Conservation (phyloP, 2,797 vertebrate species). For the Enteromius afrohamiltoni region DNA sequence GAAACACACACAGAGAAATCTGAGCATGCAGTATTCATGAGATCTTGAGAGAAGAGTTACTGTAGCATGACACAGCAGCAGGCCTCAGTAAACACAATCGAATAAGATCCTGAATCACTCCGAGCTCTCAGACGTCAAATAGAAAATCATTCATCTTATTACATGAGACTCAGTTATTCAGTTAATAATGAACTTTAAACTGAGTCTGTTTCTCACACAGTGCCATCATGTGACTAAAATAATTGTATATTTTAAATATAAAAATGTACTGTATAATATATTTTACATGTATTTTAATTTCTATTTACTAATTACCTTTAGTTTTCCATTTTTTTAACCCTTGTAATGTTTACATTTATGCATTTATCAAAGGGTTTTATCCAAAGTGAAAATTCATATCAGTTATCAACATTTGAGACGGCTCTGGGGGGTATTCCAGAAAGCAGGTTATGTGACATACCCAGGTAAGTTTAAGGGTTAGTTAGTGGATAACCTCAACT, state of each 20-base stretch:
- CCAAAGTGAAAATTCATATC: neutral
- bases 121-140: neutral
- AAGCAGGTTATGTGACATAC: no score
- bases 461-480: no score
- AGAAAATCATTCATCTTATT: neutral
- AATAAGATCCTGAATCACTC: neutral
- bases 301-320: no score
- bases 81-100: conserved; percentile 5
- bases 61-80: neutral
- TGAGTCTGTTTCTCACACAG: neutral
- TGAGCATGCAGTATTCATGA: conserved; percentile 10
- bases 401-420: no score
- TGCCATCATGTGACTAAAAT: neutral
- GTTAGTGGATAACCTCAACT: no score
- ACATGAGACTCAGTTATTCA: neutral
- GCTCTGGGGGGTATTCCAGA: no score
- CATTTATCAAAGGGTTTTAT: neutral
- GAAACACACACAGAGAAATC: conserved; percentile 46
- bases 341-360: neutral
- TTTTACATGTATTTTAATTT: no score
- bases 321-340: neutral
- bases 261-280: no score
- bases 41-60: neutral
- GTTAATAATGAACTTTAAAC: neutral
- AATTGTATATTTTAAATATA: no score